Conservation (phyloP, 2,113 vertebrate genomes). For the Tragelaphus imberbis region DNA sequence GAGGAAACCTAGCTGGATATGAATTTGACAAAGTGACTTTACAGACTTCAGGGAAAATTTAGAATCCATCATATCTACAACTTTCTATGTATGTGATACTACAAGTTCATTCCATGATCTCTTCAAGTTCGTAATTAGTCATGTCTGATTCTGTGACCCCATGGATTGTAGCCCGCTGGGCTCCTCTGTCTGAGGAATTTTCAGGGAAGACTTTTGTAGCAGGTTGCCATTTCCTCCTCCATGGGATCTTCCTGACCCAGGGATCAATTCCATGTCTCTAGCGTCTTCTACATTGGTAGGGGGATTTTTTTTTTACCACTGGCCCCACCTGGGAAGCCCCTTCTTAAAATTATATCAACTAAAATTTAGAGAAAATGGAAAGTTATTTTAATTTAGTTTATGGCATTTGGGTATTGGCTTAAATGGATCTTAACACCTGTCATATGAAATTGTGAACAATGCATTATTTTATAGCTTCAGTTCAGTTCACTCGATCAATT, state of each 20-base stretch:
- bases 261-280: background rate
- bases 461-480: background rate
- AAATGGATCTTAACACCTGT: background rate
- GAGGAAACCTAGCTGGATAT: background rate
- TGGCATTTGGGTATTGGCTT: slow-evolving; percentile 15
- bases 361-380: background rate
- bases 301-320: background rate
- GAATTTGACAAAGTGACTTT: background rate
- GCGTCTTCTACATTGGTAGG: background rate
- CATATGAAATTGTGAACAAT: background rate
- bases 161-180: background rate
- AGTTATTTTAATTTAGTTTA: background rate
- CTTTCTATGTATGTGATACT: background rate
- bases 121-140: background rate
- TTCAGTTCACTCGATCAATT: no score
- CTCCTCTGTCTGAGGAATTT: background rate
- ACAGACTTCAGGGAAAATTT: background rate
- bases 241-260: background rate
- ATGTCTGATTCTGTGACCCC: background rate
- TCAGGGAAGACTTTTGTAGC: background rate
- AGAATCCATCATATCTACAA: background rate
- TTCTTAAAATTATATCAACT: background rate
- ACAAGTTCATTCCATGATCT: background rate
- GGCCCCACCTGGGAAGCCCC: background rate
- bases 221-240: background rate